Evolutionary conservation across 2,113 vertebrate species (phyloP).

Genomic region (Marmota monax): DNA sequence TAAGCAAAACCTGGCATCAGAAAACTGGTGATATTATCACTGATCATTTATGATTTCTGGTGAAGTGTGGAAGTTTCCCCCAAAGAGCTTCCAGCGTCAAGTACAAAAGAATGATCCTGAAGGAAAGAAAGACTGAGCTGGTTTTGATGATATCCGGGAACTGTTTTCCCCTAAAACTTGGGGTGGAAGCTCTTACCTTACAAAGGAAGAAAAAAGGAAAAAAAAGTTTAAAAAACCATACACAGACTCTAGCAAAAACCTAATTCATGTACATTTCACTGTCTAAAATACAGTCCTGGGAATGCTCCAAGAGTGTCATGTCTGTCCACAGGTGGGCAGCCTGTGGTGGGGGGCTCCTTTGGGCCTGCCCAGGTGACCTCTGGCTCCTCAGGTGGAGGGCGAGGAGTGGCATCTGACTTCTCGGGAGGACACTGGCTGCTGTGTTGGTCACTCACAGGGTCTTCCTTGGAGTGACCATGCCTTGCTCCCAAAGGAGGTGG

Average conservation of each 20-base stretch:
- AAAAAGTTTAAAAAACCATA: constrained; percentile 54
- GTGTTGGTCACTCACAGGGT: constrained; percentile 59
- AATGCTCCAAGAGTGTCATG: constrained; percentile 51
- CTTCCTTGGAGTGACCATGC: constrained; percentile 81
- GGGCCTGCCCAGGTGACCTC: background rate
- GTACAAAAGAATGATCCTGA: constrained; percentile 61
- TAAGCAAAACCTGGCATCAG: background rate
- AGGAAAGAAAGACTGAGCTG: constrained; percentile 72
- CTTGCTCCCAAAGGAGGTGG: constrained; percentile 71
- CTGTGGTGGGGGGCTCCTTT: background rate
- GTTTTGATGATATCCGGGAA: constrained; percentile 68
- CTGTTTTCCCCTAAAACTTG: constrained; percentile 58
- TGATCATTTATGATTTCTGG: background rate
- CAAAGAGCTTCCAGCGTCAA: constrained; percentile 68
- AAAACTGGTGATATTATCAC: constrained; percentile 40
- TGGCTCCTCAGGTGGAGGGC: background rate
- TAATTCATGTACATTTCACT: constrained; percentile 55
- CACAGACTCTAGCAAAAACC: constrained; percentile 57
- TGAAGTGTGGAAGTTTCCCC: constrained; percentile 37
- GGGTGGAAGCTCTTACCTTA: constrained; percentile 69
- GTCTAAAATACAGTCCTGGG: constrained; percentile 77
- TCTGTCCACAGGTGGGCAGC: constrained; percentile 70
- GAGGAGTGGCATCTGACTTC: constrained; percentile 57
- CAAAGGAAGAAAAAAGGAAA: background rate
- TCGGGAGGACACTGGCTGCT: constrained; percentile 64